A percentile compares a stretch with the other conserved stretches of the same genome.
Conservation (phyloP, 2,888 invertebrate species). For the Agrilus cyanescens region DNA sequence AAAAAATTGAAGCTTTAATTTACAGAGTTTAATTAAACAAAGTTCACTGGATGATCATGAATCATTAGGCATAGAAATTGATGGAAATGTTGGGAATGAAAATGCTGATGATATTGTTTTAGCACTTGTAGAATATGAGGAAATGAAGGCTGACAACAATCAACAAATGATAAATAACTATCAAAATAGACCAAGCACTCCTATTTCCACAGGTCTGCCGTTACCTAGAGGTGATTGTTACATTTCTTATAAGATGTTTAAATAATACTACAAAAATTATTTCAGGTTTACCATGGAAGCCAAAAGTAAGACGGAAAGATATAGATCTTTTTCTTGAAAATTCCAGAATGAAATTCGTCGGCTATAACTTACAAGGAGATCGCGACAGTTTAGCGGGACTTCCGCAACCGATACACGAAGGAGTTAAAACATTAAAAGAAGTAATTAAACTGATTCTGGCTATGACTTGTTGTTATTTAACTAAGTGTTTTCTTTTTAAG, state of each 20-base stretch:
- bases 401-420: slow-evolving; percentile 94
- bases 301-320: slow-evolving; percentile 90
- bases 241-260: neutral
- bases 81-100: slow-evolving; percentile 49
- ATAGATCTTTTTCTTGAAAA: slow-evolving; percentile 85
- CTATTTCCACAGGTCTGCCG: slow-evolving; percentile 25
- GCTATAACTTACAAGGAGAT: slow-evolving; percentile 81
- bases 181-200: slow-evolving; percentile 27
- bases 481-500: slow-evolving; percentile 33
- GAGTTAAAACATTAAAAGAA: slow-evolving; percentile 76
- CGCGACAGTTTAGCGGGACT: slow-evolving; percentile 83
- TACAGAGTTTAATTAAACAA: slow-evolving; percentile 76
- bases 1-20: slow-evolving; percentile 14
- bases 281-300: slow-evolving; percentile 80
- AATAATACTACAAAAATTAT: neutral
- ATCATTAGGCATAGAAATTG: slow-evolving; percentile 61
- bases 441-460: slow-evolving; percentile 26
- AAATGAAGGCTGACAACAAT: slow-evolving; percentile 33
- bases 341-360: slow-evolving; percentile 90
- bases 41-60: slow-evolving; percentile 76
- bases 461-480: slow-evolving; percentile 5
- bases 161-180: slow-evolving; percentile 27
- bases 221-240: slow-evolving; percentile 14
- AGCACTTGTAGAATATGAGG: slow-evolving; percentile 43
- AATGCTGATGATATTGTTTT: slow-evolving; percentile 42